Evolutionary conservation across 2,888 invertebrate species (phyloP).

Genomic region (Meganola albula): DNA sequence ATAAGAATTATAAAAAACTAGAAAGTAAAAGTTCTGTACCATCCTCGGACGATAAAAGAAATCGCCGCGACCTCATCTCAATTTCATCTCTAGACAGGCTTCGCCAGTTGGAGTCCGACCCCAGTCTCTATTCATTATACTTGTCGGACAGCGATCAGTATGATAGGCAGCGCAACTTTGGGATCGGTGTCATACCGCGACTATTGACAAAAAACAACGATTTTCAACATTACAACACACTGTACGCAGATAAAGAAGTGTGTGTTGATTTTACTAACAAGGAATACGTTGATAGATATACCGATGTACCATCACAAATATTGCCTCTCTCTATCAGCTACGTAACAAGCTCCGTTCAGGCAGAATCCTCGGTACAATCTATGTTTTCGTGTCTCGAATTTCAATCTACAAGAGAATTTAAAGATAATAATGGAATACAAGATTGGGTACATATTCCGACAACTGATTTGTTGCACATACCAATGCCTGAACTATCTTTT

Average conservation of each 20-base stretch:
- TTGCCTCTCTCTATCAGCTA: conserved; percentile 31
- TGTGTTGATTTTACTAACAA: conserved; percentile 32
- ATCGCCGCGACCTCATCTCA: conserved; percentile 34
- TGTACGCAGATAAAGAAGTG: conserved; percentile 49
- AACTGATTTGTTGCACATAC: too few species aligned
- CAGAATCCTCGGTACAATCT: conserved; percentile 39
- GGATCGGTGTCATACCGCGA: too few species aligned
- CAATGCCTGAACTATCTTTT: too few species aligned
- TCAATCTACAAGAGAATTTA: too few species aligned
- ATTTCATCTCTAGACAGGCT: conserved; percentile 43
- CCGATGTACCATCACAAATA: conserved; percentile 42
- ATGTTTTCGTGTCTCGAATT: conserved; percentile 34
- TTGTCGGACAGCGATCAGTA: conserved; percentile 30
- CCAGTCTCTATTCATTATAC: conserved; percentile 41
- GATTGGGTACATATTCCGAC: too few species aligned
- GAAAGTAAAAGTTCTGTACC: conserved; percentile 17
- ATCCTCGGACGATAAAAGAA: conserved; percentile 27
- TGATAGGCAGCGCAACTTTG: background rate
- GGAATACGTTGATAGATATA: conserved; percentile 35
- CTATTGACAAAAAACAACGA: too few species aligned
- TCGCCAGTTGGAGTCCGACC: conserved; percentile 38
- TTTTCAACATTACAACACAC: conserved; percentile 19
- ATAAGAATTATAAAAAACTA: conserved; percentile 26
- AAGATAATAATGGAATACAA: too few species aligned
- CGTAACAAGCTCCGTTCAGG: conserved; percentile 34